These are phyloP conservation scores for Scaptodrosophila latifasciaeformis DNA, from an alignment of 2,888 invertebrate species.

Conservation along the genomic window DNA sequence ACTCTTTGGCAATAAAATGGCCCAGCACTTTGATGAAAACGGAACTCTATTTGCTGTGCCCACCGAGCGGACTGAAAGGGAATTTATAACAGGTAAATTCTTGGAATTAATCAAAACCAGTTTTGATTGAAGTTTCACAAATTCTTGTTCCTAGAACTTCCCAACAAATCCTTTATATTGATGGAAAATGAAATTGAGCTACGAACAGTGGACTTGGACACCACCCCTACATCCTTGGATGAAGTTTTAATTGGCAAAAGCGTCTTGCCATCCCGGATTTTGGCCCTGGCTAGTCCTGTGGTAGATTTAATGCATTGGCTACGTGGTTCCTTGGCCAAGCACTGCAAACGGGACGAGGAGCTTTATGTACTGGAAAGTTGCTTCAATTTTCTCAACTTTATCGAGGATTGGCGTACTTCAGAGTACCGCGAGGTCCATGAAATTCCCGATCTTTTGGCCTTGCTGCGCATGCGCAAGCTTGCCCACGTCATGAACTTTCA, in stretches of 20 bases:
- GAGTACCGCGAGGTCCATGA: conserved; percentile 52
- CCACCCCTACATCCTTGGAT: conserved; percentile 58
- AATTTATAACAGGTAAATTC: conserved; percentile 64
- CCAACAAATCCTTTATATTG: conserved; percentile 69
- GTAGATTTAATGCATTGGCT: conserved; percentile 71
- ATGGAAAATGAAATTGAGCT: conserved; percentile 73
- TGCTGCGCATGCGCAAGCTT: conserved; percentile 69
- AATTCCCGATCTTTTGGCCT: conserved; percentile 57
- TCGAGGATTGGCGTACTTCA: conserved; percentile 70
- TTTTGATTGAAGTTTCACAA: neutral
- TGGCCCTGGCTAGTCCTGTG: conserved; percentile 68
- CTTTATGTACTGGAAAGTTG: conserved; percentile 67
- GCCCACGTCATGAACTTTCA: conserved; percentile 71
- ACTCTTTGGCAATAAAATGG: conserved; percentile 71
- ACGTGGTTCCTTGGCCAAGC: conserved; percentile 67
- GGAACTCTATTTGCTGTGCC: conserved; percentile 73
- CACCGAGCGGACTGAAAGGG: conserved; percentile 64
- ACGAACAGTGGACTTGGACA: conserved; percentile 64
- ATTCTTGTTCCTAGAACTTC: conserved; percentile 62
- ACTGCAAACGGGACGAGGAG: conserved; percentile 68
- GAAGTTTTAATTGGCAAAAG: conserved; percentile 67
- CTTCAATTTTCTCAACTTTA: conserved; percentile 68
- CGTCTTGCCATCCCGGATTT: conserved; percentile 69
- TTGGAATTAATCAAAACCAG: neutral
- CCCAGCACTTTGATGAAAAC: conserved; percentile 70